These are phyloP conservation scores for Tupiocoris notatus DNA, from an alignment of 2,888 invertebrate genomes.

Conservation along the genomic window DNA sequence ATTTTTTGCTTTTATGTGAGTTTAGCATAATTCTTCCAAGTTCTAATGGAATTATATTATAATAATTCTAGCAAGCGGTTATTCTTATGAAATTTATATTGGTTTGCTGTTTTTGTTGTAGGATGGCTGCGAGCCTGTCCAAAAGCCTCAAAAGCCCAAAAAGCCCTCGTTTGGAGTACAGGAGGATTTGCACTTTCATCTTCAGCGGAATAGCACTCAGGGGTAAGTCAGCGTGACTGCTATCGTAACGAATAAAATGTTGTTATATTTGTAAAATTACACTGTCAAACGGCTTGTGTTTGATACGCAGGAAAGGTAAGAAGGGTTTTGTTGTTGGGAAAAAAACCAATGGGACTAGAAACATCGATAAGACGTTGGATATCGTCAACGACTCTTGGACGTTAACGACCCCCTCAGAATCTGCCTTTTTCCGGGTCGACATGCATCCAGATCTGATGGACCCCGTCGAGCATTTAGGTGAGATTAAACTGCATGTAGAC, in stretches of 20 bases:
- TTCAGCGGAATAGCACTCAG: conserved; percentile 40
- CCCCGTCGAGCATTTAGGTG: conserved; percentile 70
- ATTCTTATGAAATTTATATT: too few species aligned
- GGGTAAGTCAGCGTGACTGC: not conserved
- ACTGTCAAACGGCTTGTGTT: too few species aligned
- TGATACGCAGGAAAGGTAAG: conserved; percentile 6
- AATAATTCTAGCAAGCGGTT: too few species aligned
- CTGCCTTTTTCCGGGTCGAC: conserved; percentile 61
- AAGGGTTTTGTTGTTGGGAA: not conserved
- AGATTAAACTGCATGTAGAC: too few species aligned
- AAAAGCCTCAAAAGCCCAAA: conserved; percentile 6
- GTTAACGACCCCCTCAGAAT: too few species aligned
- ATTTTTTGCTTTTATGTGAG: too few species aligned
- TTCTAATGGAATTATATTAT: too few species aligned
- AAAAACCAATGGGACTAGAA: not conserved
- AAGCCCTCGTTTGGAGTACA: conserved; percentile 41
- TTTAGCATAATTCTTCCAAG: too few species aligned
- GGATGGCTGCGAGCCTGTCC: conserved; percentile 4
- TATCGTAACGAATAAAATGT: too few species aligned
- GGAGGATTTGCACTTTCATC: conserved; percentile 44
- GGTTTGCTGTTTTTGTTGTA: not conserved
- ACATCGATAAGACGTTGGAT: too few species aligned
- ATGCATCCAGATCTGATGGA: conserved; percentile 74
- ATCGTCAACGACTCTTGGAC: too few species aligned
- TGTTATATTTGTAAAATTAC: too few species aligned